phyloP scores from a whole-genome alignment of 2,888 invertebrate species.

The Cyclophora punctaria region DNA sequence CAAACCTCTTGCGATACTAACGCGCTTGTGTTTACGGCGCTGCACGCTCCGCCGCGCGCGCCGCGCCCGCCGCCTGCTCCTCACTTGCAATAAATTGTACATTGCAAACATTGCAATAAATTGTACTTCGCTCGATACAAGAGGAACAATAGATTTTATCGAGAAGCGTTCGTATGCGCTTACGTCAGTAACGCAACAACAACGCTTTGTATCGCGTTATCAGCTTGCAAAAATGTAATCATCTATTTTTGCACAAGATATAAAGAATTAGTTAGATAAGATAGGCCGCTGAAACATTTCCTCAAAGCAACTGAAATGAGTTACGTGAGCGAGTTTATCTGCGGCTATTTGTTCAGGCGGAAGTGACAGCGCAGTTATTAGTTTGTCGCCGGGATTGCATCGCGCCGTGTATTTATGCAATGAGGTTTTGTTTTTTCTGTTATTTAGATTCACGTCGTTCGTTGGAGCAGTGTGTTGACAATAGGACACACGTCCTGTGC shows the following conservation, averaged over 20 bases:
- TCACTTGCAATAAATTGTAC: constrained; percentile 1
- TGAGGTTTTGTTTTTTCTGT: constrained; percentile 17
- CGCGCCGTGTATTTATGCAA: constrained; percentile 14
- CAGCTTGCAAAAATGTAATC: constrained; percentile 39
- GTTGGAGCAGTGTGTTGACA: constrained; percentile 29
- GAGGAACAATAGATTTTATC: constrained; percentile 17
- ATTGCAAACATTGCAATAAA: constrained; percentile 1
- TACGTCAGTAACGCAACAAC: constrained; percentile 28
- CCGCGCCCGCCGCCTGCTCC: constrained; percentile 3
- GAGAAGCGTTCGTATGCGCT: constrained; percentile 13
- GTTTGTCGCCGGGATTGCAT: constrained; percentile 19
- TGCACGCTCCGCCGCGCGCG: constrained; percentile 11
- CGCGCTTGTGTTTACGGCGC: constrained; percentile 24
- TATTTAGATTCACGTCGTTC: constrained; percentile 33
- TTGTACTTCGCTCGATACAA: constrained; percentile 6
- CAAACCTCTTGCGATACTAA: constrained; percentile 70
- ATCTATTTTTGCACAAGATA: constrained; percentile 41
- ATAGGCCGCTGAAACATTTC: constrained; percentile 43
- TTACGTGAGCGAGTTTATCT: constrained; percentile 31
- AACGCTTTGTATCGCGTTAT: constrained; percentile 31
- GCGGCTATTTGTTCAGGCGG: constrained; percentile 30
- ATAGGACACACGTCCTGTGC: constrained; percentile 51
- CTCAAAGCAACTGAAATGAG: constrained; percentile 49
- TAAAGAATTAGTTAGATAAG: constrained; percentile 42
- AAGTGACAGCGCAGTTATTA: constrained; percentile 37